phyloP scores from a whole-genome alignment of 1,140 invertebrate genomes.

The Macrosteles quadrilineatus region DNA sequence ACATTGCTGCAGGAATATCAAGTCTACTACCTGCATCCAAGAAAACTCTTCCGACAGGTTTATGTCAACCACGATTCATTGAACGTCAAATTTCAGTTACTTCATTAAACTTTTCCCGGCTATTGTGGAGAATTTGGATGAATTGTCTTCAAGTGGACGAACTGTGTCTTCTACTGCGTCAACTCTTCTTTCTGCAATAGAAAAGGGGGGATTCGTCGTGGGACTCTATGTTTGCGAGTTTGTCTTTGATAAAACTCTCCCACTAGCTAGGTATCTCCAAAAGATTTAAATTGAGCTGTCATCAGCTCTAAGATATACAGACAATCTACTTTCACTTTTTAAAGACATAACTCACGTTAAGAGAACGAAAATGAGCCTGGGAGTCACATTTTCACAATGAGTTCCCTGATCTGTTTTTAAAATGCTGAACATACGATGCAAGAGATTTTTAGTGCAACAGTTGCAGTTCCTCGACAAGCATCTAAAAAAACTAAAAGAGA shows the following conservation, averaged over 20 bases:
- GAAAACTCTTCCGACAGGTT: neutral
- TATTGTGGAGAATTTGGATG: neutral
- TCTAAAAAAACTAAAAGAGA: slow-evolving; percentile 14
- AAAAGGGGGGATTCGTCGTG: neutral
- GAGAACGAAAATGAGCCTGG: neutral
- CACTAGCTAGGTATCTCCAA: slow-evolving; percentile 20
- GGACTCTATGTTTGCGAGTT: neutral
- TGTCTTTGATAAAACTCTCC: neutral
- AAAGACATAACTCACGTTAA: neutral
- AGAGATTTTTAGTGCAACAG: slow-evolving; percentile 7
- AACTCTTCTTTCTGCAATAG: neutral
- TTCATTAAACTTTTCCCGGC: neutral
- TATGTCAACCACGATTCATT: neutral
- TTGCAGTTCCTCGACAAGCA: slow-evolving; percentile 16
- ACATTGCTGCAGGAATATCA: no score
- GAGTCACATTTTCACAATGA: neutral
- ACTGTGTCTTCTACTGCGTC: neutral
- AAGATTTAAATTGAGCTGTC: slow-evolving; percentile 16
- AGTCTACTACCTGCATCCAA: slow-evolving; percentile 1
- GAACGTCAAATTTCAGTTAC: neutral
- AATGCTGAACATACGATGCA: neutral
- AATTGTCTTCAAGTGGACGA: neutral
- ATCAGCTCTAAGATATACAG: slow-evolving; percentile 21
- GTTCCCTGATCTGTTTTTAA: neutral
- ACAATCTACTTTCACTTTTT: slow-evolving; percentile 8